phyloP scores from a whole-genome alignment of 2,888 invertebrate species.

The Chymomyza amoena region DNA sequence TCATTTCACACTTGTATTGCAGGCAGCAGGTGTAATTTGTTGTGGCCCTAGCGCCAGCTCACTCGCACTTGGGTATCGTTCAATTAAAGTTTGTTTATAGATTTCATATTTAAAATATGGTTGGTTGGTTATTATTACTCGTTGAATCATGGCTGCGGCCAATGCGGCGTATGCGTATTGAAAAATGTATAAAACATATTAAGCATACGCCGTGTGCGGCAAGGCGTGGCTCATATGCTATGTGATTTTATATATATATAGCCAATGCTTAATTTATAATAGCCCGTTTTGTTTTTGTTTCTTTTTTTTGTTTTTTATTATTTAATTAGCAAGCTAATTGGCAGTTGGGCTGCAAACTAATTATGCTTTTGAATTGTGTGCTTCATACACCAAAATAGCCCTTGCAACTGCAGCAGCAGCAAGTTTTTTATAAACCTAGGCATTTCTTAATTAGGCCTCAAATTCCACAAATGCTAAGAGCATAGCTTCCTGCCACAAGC shows the following conservation, averaged over 20 bases:
- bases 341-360: slow-evolving; percentile 45
- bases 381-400: slow-evolving; percentile 47
- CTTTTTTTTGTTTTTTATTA: slow-evolving; percentile 56
- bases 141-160: slow-evolving; percentile 43
- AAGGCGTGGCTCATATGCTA: slow-evolving; percentile 33
- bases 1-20: slow-evolving; percentile 62
- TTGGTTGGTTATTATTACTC: slow-evolving; percentile 59
- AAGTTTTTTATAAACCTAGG: neutral
- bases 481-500: neutral
- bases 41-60: slow-evolving; percentile 20
- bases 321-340: slow-evolving; percentile 74
- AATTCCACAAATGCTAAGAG: neutral
- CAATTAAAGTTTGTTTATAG: slow-evolving; percentile 39
- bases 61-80: slow-evolving; percentile 38
- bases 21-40: slow-evolving; percentile 67
- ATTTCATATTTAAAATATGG: slow-evolving; percentile 19
- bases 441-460: neutral
- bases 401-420: neutral
- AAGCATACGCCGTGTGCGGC: slow-evolving; percentile 37
- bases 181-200: slow-evolving; percentile 21
- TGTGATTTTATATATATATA: neutral
- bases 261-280: slow-evolving; percentile 1
- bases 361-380: slow-evolving; percentile 36
- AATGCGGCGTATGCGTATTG: slow-evolving; percentile 54
- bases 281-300: slow-evolving; percentile 17